These are phyloP conservation scores for Chloroceryle aenea DNA, from an alignment of 2,113 vertebrate genomes.

Conservation along the genomic window DNA sequence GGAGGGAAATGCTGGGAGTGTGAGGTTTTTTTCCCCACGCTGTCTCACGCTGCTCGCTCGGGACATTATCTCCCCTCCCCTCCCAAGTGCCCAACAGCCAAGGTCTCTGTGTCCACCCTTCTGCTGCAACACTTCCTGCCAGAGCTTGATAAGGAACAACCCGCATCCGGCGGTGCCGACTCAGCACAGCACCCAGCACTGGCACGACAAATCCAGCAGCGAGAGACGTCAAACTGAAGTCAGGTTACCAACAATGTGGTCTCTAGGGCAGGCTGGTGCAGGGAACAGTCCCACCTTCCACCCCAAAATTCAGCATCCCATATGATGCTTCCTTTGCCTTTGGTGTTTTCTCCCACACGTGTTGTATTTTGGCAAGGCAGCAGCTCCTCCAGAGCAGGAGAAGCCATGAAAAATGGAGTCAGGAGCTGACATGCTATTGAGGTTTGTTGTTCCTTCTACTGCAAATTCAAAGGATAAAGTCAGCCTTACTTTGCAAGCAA, in stretches of 20 bases:
- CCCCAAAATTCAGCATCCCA: not conserved
- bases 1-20: not conserved
- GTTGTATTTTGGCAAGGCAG: not conserved
- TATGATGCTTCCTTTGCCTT: not conserved
- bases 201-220: not conserved
- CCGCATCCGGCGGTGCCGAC: conserved; percentile 29
- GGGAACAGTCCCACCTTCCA: not conserved
- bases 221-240: not conserved
- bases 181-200: conserved; percentile 33
- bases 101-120: conserved; percentile 19
- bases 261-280: not conserved
- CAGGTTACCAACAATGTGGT: not conserved
- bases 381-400: not conserved
- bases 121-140: conserved; percentile 40
- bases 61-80: conserved; percentile 38
- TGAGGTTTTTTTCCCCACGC: not conserved
- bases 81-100: not conserved
- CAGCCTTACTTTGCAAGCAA: conserved; percentile 11
- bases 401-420: not conserved
- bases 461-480: not conserved
- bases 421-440: not conserved
- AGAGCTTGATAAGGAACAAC: conserved; percentile 28
- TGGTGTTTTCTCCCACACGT: not conserved
- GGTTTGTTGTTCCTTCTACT: not conserved
- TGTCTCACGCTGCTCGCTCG: not conserved